Evolutionary conservation across 2,113 vertebrate species (phyloP), one percentile per base, ranked within the genome.

Genomic region (Trochalopteron elliotii): DNA sequence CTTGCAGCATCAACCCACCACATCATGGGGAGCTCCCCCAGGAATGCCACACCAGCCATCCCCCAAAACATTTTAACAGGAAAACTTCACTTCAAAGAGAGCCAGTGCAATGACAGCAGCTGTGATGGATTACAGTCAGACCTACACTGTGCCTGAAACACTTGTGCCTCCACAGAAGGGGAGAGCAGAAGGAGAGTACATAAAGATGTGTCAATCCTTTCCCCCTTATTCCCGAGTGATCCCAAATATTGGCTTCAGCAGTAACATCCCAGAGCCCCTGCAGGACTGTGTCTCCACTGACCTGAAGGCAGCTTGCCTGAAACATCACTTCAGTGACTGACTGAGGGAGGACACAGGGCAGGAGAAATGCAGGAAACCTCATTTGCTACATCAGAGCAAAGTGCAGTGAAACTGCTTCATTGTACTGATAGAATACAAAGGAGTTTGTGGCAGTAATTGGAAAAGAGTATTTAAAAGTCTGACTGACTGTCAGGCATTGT

Each of bases 401-500:
- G 31, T 53, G 63, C 60, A 60, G 65, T 40, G 78, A 68, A 87
- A 17, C n/a, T 53, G 42, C 53, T 70, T 69, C n/a, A 76, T 69
- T 92, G 23, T 53, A 79, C 42, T 47, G 8, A 40, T 20, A 31
- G 10, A 72, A 76, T 10, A 81, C 50, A 94, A 72, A 86, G 33
- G 24, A 11, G 1, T 45, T 75, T 91, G 56, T 68, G 63, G 67
- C 68, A 92, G 84, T 94, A 91, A 95, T 93, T 95, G 64, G 61
- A 49, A 94, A 9, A 79, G 30, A 77, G 21, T 35, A 80, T 93
- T 96, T 91, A 80, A 87, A 94, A 89, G 60, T 79, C 80, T 83
- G 23, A 75, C 83, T 94, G 94, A 72, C 68, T 94, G 93, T 83
- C 94, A 89, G 5, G 31, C 69, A 91, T 90, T 97, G 79, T 95